Conservation (phyloP, 2,888 invertebrate species). For the Eurytoma adleriae region DNA sequence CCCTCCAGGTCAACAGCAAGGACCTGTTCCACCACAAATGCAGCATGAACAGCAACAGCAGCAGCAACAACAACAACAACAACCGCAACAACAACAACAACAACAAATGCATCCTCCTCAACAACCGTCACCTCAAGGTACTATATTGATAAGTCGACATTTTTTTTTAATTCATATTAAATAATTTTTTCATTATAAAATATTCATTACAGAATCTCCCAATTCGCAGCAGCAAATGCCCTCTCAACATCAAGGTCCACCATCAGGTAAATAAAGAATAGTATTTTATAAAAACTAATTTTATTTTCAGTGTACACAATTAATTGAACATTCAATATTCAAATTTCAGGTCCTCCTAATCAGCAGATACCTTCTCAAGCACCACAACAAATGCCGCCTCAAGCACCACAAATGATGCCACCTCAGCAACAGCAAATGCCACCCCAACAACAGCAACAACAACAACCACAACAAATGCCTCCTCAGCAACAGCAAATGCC, state of each 20-base stretch:
- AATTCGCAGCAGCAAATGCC: slow-evolving; percentile 30
- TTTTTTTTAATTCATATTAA: background rate
- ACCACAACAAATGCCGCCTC: slow-evolving; percentile 45
- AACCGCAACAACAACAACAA: slow-evolving; percentile 20
- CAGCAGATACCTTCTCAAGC: slow-evolving; percentile 42
- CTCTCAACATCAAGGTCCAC: slow-evolving; percentile 30
- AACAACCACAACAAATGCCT: slow-evolving; percentile 15
- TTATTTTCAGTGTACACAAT: background rate
- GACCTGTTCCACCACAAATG: slow-evolving; percentile 30
- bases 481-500: slow-evolving; percentile 54
- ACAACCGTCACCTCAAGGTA: slow-evolving; percentile 38
- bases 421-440: slow-evolving; percentile 33
- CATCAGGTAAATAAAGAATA: slow-evolving; percentile 13
- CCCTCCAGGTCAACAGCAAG: slow-evolving; percentile 28
- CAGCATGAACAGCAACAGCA: slow-evolving; percentile 11
- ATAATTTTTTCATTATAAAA: slow-evolving; percentile 6
- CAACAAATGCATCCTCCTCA: slow-evolving; percentile 49
- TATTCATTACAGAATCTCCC: slow-evolving; percentile 18
- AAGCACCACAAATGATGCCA: slow-evolving; percentile 37
- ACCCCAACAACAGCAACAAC: slow-evolving; percentile 12
- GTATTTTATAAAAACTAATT: background rate
- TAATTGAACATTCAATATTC: background rate
- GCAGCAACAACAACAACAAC: slow-evolving; percentile 3
- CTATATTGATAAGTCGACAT: background rate
- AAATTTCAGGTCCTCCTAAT: slow-evolving; percentile 45